Percentiles rank a stretch among this genome's conserved stretches.
Conservation (phyloP, 2,888 invertebrate species). For the Hemistola chrysoprasaria region DNA sequence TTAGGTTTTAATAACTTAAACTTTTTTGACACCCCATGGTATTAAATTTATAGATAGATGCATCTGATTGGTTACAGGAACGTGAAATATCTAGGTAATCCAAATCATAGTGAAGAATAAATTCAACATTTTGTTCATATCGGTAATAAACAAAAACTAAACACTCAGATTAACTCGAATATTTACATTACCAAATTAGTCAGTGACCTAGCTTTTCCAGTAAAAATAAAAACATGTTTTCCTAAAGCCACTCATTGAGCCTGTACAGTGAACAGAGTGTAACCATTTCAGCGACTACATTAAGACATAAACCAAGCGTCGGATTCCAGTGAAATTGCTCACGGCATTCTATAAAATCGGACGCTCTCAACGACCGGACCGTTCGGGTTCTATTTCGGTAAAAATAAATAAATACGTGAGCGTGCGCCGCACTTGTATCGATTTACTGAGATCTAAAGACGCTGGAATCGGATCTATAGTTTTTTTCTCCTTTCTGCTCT, state of each 20-base stretch:
- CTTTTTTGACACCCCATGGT: too few species aligned
- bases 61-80: too few species aligned
- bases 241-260: slow-evolving; percentile 5
- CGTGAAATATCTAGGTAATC: too few species aligned
- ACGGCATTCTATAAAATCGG: slow-evolving; percentile 61
- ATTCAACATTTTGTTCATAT: too few species aligned
- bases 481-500: too few species aligned
- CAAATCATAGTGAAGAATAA: too few species aligned
- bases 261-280: slow-evolving; percentile 6
- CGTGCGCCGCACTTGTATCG: slow-evolving; percentile 52
- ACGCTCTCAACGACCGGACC: slow-evolving; percentile 74
- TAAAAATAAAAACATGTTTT: slow-evolving; percentile 18
- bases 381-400: slow-evolving; percentile 75
- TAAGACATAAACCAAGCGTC: slow-evolving; percentile 74
- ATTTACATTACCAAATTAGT: background rate
- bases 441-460: slow-evolving; percentile 22
- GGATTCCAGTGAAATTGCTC: slow-evolving; percentile 68
- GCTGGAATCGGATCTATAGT: slow-evolving; percentile 42
- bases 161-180: too few species aligned
- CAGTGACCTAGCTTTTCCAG: slow-evolving; percentile 10
- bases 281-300: slow-evolving; percentile 30
- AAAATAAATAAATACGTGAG: slow-evolving; percentile 76
- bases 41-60: too few species aligned
- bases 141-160: background rate
- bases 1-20: too few species aligned